phyloP scores from a whole-genome alignment of 2,113 vertebrate genomes.

The Nycticebus coucang region DNA sequence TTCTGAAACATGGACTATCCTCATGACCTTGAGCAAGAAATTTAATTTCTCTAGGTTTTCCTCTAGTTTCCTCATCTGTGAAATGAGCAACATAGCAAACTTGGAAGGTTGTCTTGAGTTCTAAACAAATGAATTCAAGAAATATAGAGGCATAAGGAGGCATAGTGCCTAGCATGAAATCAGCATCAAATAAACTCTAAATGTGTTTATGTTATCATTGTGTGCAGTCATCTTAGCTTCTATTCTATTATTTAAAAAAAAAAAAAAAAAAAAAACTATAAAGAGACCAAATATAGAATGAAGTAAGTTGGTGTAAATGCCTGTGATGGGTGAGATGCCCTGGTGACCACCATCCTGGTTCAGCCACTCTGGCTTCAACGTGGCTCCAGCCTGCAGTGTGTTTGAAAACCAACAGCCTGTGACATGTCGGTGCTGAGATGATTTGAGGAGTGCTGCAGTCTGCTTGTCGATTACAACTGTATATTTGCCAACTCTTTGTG shows the following conservation, averaged over 20 bases:
- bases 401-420: neutral
- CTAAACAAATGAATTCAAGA: neutral
- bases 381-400: neutral
- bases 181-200: neutral
- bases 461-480: neutral
- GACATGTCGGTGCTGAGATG: neutral
- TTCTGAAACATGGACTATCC: neutral
- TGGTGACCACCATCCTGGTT: fast-evolving
- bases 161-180: neutral
- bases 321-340: neutral
- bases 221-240: neutral
- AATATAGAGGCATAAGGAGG: neutral
- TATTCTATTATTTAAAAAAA: neutral
- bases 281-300: neutral
- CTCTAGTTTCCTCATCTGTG: neutral
- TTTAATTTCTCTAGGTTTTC: neutral
- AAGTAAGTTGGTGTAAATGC: neutral
- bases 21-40: neutral
- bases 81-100: neutral
- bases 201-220: neutral
- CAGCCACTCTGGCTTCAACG: neutral
- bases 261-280: no score
- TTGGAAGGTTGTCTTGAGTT: neutral
- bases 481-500: neutral
- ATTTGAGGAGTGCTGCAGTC: neutral